phyloP scores from a whole-genome alignment of 2,797 vertebrate genomes.

The Clarias laeviceps region DNA sequence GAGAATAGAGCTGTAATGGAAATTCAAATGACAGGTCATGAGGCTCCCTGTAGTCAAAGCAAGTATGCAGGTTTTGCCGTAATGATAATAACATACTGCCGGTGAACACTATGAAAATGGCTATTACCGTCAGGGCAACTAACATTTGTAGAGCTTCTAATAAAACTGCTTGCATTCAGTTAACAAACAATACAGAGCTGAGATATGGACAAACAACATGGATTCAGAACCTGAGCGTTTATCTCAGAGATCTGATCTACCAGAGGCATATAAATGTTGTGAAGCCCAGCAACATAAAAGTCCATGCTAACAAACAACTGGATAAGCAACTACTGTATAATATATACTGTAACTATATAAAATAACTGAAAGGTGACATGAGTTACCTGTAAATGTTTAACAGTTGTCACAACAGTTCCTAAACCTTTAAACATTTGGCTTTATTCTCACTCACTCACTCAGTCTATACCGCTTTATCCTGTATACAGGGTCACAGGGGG shows the following conservation, averaged over 20 bases:
- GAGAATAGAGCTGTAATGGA: conserved; percentile 56
- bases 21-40: conserved; percentile 60
- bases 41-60: conserved; percentile 52
- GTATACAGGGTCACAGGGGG: no score
- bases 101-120: conserved; percentile 44
- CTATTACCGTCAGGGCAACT: conserved; percentile 49
- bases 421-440: not conserved
- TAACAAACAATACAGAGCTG: conserved; percentile 37
- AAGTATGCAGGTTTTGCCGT: conserved; percentile 53
- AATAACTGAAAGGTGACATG: not conserved
- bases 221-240: not conserved
- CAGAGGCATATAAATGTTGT: not conserved
- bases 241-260: not conserved
- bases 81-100: conserved; percentile 53
- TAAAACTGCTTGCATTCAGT: conserved; percentile 42
- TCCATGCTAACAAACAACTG: no score
- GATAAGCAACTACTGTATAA: not conserved
- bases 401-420: not conserved
- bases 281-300: not conserved
- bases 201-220: conserved; percentile 16
- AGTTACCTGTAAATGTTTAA: not conserved
- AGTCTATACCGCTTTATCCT: no score
- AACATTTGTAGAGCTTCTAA: conserved; percentile 45
- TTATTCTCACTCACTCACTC: not conserved
- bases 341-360: no score